These are phyloP conservation scores for Eulithis prunata DNA, from an alignment of 2,888 invertebrate genomes.

Conservation along the genomic window DNA sequence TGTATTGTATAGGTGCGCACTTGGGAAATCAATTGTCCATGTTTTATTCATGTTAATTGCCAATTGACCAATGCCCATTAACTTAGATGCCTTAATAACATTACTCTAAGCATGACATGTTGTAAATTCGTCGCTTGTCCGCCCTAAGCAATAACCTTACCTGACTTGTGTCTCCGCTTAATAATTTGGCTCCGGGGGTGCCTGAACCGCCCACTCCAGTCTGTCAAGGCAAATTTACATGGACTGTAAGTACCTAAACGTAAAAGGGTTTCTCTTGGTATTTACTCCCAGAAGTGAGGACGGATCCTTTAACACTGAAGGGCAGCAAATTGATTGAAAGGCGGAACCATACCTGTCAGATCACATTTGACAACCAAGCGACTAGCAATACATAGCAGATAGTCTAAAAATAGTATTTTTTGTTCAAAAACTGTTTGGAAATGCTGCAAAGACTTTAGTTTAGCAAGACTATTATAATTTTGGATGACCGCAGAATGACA, in stretches of 20 bases:
- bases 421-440: too few relatives aligned
- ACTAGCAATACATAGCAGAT: too few relatives aligned
- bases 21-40: too few relatives aligned
- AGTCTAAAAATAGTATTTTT: too few relatives aligned
- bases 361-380: too few relatives aligned
- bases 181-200: slow-evolving; percentile 16
- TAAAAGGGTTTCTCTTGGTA: slow-evolving; percentile 1
- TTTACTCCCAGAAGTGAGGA: slow-evolving; percentile 9
- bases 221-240: slow-evolving; percentile 9
- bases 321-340: background rate
- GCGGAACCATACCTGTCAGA: background rate
- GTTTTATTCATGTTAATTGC: too few relatives aligned
- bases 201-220: slow-evolving; percentile 13
- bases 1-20: too few relatives aligned
- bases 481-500: too few relatives aligned
- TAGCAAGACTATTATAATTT: too few relatives aligned
- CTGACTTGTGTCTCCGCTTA: slow-evolving; percentile 20
- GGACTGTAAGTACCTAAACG: background rate
- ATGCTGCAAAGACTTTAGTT: too few relatives aligned
- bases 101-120: slow-evolving; percentile 5
- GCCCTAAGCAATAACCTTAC: slow-evolving; percentile 20
- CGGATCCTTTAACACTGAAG: background rate
- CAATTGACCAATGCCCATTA: too few relatives aligned
- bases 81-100: too few relatives aligned
- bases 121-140: slow-evolving; percentile 3